Conservation (phyloP, 2,888 invertebrate genomes). For the Ormyrus nitidulus region DNA sequence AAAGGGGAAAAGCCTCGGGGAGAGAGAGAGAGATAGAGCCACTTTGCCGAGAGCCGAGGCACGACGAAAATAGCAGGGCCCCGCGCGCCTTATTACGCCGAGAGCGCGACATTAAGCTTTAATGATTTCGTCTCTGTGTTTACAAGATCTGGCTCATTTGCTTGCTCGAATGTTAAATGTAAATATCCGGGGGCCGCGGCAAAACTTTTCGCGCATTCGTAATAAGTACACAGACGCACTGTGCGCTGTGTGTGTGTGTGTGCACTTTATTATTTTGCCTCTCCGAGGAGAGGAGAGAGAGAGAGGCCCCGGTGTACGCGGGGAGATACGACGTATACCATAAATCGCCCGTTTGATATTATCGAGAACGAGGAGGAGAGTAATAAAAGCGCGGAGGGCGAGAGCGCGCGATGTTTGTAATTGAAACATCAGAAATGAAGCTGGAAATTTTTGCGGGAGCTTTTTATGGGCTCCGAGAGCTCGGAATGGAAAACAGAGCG, state of each 20-base stretch:
- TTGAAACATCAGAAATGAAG: conserved; percentile 46
- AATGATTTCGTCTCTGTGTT: conserved; percentile 53
- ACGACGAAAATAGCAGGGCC: neutral
- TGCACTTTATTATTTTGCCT: conserved; percentile 28
- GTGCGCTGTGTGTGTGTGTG: too few relatives aligned
- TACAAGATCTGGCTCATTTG: conserved; percentile 55
- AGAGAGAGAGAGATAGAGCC: neutral
- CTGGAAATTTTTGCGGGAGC: neutral
- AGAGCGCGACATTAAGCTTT: conserved; percentile 45
- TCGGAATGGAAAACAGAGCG: too few relatives aligned
- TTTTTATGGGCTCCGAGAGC: too few relatives aligned
- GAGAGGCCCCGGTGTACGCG: neutral
- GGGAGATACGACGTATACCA: neutral
- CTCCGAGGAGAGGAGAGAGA: neutral
- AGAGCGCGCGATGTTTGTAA: conserved; percentile 21
- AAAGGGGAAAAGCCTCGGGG: conserved; percentile 35
- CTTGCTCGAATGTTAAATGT: conserved; percentile 52
- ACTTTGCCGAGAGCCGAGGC: neutral
- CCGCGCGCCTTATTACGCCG: conserved; percentile 36
- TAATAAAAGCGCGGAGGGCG: conserved; percentile 19
- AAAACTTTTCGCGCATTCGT: conserved; percentile 30
- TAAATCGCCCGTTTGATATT: conserved; percentile 44
- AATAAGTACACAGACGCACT: neutral
- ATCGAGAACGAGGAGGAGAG: conserved; percentile 28
- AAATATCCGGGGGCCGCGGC: conserved; percentile 37